Evolutionary conservation across 1,140 invertebrate species (phyloP).

Genomic region (Lordiphosa clarofinis): DNA sequence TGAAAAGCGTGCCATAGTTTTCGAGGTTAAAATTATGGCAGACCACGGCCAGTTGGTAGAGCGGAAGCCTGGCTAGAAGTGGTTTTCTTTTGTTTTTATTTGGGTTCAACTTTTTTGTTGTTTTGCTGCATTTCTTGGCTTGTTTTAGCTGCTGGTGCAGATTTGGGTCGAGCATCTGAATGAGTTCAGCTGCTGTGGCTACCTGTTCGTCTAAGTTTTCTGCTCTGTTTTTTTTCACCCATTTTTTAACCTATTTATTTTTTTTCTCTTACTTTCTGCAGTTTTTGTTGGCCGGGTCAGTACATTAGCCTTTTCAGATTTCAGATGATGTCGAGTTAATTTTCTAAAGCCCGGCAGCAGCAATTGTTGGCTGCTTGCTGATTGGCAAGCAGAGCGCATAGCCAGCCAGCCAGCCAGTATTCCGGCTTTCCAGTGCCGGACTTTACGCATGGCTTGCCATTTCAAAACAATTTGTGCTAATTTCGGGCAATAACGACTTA

Average conservation of each 20-base stretch:
- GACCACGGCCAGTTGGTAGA: slow-evolving; percentile 32
- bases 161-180: slow-evolving; percentile 50
- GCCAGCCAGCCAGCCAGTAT: slow-evolving; percentile 5
- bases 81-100: slow-evolving; percentile 10
- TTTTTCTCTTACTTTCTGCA: slow-evolving; percentile 33
- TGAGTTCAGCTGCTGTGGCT: slow-evolving; percentile 9
- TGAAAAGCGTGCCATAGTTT: slow-evolving; percentile 18
- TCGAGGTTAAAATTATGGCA: slow-evolving; percentile 27
- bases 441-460: slow-evolving; percentile 27
- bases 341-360: slow-evolving; percentile 22
- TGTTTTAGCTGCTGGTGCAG: slow-evolving; percentile 8
- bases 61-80: slow-evolving; percentile 24
- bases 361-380: too few species aligned
- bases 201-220: too few species aligned
- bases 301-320: slow-evolving; percentile 35
- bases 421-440: slow-evolving; percentile 18
- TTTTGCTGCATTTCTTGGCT: slow-evolving; percentile 51
- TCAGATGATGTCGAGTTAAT: slow-evolving; percentile 25
- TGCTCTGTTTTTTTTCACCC: too few species aligned
- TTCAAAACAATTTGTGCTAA: slow-evolving; percentile 43
- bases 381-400: too few species aligned
- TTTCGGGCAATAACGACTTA: slow-evolving; percentile 27
- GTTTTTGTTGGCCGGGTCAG: slow-evolving; percentile 2
- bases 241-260: not conserved
- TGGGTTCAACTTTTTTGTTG: slow-evolving; percentile 4